Evolutionary conservation across 30 jellyfish, hydroid and myxozoan species (phyloP).

Genomic region (Cassiopea andromeda): DNA sequence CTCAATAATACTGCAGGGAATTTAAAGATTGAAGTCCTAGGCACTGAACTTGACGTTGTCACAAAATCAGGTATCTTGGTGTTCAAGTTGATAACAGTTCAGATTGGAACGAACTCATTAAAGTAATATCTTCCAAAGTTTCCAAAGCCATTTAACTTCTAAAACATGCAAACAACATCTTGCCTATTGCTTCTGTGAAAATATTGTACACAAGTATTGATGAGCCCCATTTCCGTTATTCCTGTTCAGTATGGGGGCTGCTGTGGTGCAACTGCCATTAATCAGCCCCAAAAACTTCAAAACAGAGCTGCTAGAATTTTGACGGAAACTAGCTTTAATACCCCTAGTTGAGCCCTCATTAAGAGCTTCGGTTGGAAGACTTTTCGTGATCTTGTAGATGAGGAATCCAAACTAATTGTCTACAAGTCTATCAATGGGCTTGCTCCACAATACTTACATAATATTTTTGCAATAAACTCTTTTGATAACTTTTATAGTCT

Average conservation of each 20-base stretch:
- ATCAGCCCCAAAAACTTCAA: constrained; percentile 19
- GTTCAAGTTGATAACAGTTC: too few relatives aligned
- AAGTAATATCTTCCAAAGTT: too few relatives aligned
- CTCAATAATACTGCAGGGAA: too few relatives aligned
- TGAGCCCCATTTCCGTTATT: constrained; percentile 12
- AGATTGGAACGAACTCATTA: too few relatives aligned
- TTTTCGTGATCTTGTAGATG: not conserved
- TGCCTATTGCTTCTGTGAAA: constrained; percentile 1
- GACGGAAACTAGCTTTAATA: not conserved
- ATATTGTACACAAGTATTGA: constrained; percentile 7
- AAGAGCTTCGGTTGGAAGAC: not conserved
- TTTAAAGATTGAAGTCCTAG: too few relatives aligned
- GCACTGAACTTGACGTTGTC: not conserved
- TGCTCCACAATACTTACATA: not conserved
- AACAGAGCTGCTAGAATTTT: constrained; percentile 14
- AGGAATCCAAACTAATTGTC: not conserved
- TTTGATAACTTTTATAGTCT: not conserved
- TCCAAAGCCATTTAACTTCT: not conserved
- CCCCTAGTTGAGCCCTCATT: not conserved
- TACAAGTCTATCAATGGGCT: constrained; percentile 1
- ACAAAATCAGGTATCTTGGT: not conserved
- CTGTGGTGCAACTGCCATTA: constrained; percentile 11
- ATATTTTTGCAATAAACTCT: not conserved
- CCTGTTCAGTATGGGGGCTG: constrained; percentile 5
- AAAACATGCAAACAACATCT: not conserved